Conservation (phyloP, 1,140 invertebrate genomes). For the Helicoverpa zea region DNA sequence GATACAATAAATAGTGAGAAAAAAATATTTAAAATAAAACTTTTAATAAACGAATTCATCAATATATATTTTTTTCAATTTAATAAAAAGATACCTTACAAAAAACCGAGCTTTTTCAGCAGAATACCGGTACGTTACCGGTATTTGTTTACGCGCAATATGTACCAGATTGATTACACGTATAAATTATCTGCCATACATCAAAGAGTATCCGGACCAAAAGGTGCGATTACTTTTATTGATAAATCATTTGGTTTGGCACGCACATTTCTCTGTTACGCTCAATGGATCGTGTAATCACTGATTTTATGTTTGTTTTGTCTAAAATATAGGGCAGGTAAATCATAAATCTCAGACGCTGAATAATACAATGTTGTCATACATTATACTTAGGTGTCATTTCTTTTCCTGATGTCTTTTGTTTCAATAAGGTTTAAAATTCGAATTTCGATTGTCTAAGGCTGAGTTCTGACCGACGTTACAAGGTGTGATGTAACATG, state of each 20-base stretch:
- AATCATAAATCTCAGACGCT: too few species aligned
- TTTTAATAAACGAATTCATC: too few species aligned
- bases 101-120: constrained; percentile 9
- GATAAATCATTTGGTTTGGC: constrained; percentile 20
- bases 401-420: too few species aligned
- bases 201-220: constrained; percentile 10
- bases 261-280: constrained; percentile 4
- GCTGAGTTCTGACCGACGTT: too few species aligned
- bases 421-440: too few species aligned
- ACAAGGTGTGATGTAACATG: too few species aligned
- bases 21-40: too few species aligned
- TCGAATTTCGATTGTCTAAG: too few species aligned
- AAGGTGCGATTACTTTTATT: constrained; percentile 5
- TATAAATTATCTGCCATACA: constrained; percentile 38
- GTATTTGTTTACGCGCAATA: constrained; percentile 45
- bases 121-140: constrained; percentile 4
- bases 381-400: too few species aligned
- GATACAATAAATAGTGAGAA: too few species aligned
- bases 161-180: constrained; percentile 40
- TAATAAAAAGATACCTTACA: neutral
- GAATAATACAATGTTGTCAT: too few species aligned
- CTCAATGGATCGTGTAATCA: constrained; percentile 7
- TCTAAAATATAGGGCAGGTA: neutral
- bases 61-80: neutral
- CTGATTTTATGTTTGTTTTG: constrained; percentile 5